phyloP scores from a whole-genome alignment of 92 coral and sea anemone genomes.

The Epizoanthus stellaris region DNA sequence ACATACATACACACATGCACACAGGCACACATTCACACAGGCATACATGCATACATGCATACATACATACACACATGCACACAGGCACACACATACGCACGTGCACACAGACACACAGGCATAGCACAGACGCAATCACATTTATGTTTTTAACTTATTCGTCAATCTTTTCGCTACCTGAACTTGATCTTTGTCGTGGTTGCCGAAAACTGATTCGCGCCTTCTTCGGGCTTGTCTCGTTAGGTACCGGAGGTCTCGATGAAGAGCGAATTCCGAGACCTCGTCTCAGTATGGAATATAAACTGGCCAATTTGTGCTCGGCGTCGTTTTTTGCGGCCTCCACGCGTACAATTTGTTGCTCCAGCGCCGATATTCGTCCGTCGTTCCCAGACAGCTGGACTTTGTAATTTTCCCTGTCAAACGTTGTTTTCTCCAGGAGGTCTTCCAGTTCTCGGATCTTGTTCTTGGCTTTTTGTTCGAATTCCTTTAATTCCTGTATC shows the following conservation, averaged over 20 bases:
- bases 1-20: too few species aligned
- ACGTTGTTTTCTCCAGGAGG: conserved; percentile 79
- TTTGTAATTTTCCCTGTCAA: conserved; percentile 86
- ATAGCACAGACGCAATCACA: too few species aligned
- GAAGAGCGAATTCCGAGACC: conserved; percentile 73
- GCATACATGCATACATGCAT: too few species aligned
- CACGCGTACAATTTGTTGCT: conserved; percentile 74
- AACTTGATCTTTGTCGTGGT: conserved; percentile 47
- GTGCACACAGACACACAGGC: too few species aligned
- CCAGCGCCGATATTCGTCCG: conserved; percentile 80
- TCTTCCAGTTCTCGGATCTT: conserved; percentile 76
- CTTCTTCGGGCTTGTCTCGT: conserved; percentile 79
- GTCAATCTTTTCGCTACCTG: conserved; percentile 40
- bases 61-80: too few species aligned
- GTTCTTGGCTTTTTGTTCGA: conserved; percentile 75
- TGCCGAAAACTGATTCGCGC: conserved; percentile 69
- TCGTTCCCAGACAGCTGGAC: conserved; percentile 92
- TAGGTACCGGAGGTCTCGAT: conserved; percentile 53
- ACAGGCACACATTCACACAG: too few species aligned
- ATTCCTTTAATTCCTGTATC: conserved; percentile 66
- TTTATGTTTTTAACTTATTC: background rate
- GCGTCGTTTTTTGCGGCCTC: conserved; percentile 77
- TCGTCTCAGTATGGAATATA: conserved; percentile 79
- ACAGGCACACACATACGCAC: too few species aligned
- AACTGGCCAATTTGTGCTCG: conserved; percentile 73